Evolutionary conservation across 2,888 invertebrate species (phyloP).

Genomic region (Microplitis deprimator): DNA sequence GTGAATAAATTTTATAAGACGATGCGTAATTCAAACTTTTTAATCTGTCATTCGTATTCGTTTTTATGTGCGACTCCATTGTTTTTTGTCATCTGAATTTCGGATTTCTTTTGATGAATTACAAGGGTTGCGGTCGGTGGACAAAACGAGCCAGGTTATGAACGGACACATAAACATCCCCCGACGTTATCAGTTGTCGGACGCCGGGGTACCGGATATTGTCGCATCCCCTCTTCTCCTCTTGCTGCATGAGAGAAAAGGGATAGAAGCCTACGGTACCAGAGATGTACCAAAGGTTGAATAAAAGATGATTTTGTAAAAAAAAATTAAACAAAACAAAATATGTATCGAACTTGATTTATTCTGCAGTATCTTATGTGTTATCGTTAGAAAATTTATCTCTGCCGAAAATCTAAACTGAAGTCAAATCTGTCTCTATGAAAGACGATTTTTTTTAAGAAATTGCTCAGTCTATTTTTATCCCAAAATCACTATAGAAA

Average conservation of each 20-base stretch:
- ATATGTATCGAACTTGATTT: conserved; percentile 9
- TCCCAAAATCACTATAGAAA: background rate
- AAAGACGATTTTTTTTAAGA: conserved; percentile 15
- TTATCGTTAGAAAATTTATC: background rate
- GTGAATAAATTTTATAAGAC: conserved; percentile 8
- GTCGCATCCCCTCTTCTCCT: conserved; percentile 70
- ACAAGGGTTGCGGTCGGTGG: conserved; percentile 35
- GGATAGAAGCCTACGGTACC: conserved; percentile 30
- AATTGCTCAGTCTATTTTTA: background rate
- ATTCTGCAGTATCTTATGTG: background rate
- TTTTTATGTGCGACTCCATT: conserved; percentile 15
- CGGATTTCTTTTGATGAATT: conserved; percentile 28
- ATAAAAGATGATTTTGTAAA: background rate
- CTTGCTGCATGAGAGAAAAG: conserved; percentile 50
- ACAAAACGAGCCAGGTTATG: conserved; percentile 41
- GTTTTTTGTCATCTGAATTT: conserved; percentile 33
- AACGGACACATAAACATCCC: conserved; percentile 70
- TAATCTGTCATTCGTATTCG: conserved; percentile 18
- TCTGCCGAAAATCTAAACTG: background rate
- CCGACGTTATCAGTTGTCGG: conserved; percentile 72
- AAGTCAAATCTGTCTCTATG: background rate
- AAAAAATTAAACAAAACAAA: background rate
- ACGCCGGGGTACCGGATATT: conserved; percentile 72
- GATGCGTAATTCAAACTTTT: conserved; percentile 3
- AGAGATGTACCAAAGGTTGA: conserved; percentile 20